Conservation (phyloP, 2,113 vertebrate genomes). For the Trachemys scripta region DNA sequence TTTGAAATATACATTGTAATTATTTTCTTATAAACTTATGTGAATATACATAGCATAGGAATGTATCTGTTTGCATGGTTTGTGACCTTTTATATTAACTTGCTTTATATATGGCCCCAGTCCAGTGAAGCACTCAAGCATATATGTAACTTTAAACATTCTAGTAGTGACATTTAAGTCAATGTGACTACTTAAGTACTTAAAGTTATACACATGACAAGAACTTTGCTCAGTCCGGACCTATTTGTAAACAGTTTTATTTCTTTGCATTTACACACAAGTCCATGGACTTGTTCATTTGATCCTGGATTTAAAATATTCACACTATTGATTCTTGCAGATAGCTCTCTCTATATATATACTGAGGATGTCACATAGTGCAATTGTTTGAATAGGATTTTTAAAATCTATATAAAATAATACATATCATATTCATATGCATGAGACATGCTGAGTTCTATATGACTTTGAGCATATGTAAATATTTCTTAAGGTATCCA, state of each 20-base stretch:
- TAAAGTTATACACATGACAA: slow-evolving; percentile 22
- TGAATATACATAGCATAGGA: background rate
- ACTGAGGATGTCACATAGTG: background rate
- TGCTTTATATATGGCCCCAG: slow-evolving; percentile 65
- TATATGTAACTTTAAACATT: slow-evolving; percentile 52
- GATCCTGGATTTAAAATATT: accelerated
- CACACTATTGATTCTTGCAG: background rate
- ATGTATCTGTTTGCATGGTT: slow-evolving; percentile 13
- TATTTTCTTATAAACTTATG: background rate
- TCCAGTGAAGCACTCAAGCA: slow-evolving; percentile 66
- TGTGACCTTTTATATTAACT: slow-evolving; percentile 70
- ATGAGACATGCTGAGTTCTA: background rate
- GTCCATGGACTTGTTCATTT: background rate
- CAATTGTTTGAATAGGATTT: background rate
- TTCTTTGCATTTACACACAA: background rate
- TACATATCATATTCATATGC: accelerated
- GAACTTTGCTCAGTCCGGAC: background rate
- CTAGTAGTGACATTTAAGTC: slow-evolving; percentile 37
- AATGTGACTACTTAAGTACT: background rate
- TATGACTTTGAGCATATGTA: background rate
- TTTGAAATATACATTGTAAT: background rate
- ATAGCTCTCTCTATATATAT: background rate
- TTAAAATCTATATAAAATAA: background rate
- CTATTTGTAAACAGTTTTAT: background rate
- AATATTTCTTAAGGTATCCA: background rate